Conservation (phyloP, 2,797 vertebrate genomes). For the Fratercula arctica region DNA sequence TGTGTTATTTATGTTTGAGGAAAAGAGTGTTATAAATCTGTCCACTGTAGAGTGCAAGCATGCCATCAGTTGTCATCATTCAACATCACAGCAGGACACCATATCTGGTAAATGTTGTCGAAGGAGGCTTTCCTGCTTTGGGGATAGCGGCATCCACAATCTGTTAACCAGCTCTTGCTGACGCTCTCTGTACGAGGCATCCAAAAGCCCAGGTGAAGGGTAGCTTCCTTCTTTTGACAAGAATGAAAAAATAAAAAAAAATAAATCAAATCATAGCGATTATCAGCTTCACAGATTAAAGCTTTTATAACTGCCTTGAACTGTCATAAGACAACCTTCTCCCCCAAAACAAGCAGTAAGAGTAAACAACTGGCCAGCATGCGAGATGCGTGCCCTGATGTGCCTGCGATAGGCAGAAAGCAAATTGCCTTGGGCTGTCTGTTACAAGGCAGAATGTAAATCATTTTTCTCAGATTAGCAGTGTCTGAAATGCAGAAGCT, state of each 20-base stretch:
- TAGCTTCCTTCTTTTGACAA: background rate
- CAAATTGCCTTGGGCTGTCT: background rate
- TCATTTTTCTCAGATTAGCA: background rate
- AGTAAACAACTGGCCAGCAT: background rate
- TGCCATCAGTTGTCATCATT: background rate
- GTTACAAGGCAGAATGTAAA: background rate
- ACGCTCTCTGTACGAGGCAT: background rate
- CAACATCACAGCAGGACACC: background rate
- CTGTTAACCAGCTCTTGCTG: background rate
- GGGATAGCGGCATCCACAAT: background rate
- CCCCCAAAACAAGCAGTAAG: background rate
- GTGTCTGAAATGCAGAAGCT: background rate
- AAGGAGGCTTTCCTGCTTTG: background rate
- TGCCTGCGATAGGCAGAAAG: background rate
- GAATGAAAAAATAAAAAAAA: too few species aligned
- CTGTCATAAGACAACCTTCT: background rate
- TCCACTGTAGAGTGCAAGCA: rapidly evolving
- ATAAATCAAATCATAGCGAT: rapidly evolving
- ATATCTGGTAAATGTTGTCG: background rate
- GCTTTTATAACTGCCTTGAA: background rate
- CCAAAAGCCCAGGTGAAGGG: background rate
- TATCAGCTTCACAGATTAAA: background rate
- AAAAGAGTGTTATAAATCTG: background rate
- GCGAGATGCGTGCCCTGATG: background rate
- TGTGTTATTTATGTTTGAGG: background rate